These are phyloP conservation scores for Cherax quadricarinatus DNA, from an alignment of 1,140 invertebrate species.

Conservation along the genomic window DNA sequence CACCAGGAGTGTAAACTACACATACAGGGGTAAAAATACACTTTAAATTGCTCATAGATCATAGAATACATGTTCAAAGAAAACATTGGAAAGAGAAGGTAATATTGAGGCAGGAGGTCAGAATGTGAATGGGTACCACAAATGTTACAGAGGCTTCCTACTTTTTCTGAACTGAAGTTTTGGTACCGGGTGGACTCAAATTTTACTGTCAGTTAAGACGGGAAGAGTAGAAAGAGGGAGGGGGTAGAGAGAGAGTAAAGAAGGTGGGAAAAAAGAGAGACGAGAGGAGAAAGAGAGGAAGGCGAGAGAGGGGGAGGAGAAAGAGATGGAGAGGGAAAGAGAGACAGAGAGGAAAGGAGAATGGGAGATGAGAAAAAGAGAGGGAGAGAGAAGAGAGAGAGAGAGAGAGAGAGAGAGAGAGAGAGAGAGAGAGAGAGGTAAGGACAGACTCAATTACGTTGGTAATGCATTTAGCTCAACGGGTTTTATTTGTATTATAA, in stretches of 20 bases:
- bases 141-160: too few species aligned
- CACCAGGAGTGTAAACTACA: too few species aligned
- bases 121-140: too few species aligned
- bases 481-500: not conserved
- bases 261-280: not conserved
- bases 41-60: too few species aligned
- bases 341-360: too few species aligned
- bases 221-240: not conserved
- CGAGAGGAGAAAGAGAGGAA: not conserved
- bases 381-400: not conserved
- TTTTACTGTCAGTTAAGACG: not conserved
- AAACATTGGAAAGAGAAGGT: too few species aligned
- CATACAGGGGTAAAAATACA: too few species aligned
- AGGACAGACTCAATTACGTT: not conserved
- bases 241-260: not conserved
- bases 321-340: not conserved
- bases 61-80: too few species aligned
- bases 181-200: too few species aligned
- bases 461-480: not conserved
- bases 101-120: too few species aligned
- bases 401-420: conserved; percentile 10
- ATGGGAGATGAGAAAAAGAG: too few species aligned
- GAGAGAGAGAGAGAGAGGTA: conserved; percentile 5
- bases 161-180: too few species aligned
- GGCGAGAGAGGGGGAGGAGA: not conserved